Base-by-base conservation (phyloP, 2,113 vertebrate species). In the Physeter macrocephalus region DNA sequence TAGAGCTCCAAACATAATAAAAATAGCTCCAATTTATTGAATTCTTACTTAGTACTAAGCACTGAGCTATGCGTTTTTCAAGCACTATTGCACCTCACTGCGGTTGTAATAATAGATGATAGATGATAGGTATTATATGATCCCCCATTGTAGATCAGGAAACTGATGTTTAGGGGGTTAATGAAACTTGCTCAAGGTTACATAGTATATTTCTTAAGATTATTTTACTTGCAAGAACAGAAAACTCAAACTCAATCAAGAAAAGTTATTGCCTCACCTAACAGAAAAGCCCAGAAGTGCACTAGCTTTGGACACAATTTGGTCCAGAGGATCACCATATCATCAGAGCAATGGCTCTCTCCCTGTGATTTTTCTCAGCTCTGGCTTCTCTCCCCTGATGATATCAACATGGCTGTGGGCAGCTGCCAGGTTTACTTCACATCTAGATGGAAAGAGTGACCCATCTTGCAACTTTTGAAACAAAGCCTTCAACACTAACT, bases 141-240 rank as follows among this genome's bases (percentile, higher is more conserved):
- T 25, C 12, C 4, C 36, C 36, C 25, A n/a, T 72, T 92, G 52
- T 25, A 46, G 36, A 72, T 43, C 31, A 85, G 54, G 54, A 88
- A 82, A 61, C 81, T 41, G 6, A 90, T 49, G 54, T 90, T 71
- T 54, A 67, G 46, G 62, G 52, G 46, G 21, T 54, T 59, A 49
- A 72, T 52, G 59, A 90, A 80, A 72, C 8, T 92, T 78, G 21
- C 52, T 71, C 36, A 88, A 13, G n/a, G 14, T 71, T 80, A 93
- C 12, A 34, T 25, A 34, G 20, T 64, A 1, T 93, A 31, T 82
- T 96, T 52, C 59, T 90, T 77, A 86, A 69, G 74, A 74, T 94
- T 75, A 66, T 82, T 85, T 96, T 78, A 74, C 62, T 93, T 49
- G 5, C 9, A 90, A 92, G 64, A 88, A 85, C 75, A 88, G 88